Base-by-base conservation (phyloP, 2,888 invertebrate genomes). In the Plagodis pulveraria region DNA sequence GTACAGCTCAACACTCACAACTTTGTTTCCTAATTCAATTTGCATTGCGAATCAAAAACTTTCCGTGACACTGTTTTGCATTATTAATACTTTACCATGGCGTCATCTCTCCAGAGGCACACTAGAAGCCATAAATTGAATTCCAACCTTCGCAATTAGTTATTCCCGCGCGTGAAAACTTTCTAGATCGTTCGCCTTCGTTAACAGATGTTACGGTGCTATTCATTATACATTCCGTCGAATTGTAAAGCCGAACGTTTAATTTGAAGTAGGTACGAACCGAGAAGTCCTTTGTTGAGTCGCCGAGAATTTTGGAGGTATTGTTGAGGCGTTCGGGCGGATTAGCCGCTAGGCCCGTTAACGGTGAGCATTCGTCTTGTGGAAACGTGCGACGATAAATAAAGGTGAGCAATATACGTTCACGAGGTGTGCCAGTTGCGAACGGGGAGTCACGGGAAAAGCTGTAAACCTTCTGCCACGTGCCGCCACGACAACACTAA, bases 111-210 rank as follows among this genome's bases (percentile, higher is more conserved):
- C 84, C 78, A 82, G 88, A 90, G 89, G 86, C 88, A 84, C 84
- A 90, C 90, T 89, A 91, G 90, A 87, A 89, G 88, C 89, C 83
- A 91, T 91, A 91, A 92, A 92, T 92, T 91, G 91, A 91, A 92
- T 92, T 90, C 87, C 88, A 89, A 88, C 91, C 90, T 91, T 91
- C 89, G 91, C 91, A 92, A 92, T 92, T 92, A 91, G 91, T 91
- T 90, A 91, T 91, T 91, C 91, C 91, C 90, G 92, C 91, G 92
- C 91, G 91, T 91, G 91, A 91, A 91, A 92, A 91, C 91, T 92
- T 92, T 91, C 83, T 87, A 91, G 92, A 92, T 92, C 92, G 90
- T 90, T 91, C 87, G 92, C 91, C 89, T 91, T 92, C 91, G 92
- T 92, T 92, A 91, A 91, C 92, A 91, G 91, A 91, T 92, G 92